phyloP scores from a whole-genome alignment of 2,888 invertebrate genomes.

The Enchytraeus crypticus region DNA sequence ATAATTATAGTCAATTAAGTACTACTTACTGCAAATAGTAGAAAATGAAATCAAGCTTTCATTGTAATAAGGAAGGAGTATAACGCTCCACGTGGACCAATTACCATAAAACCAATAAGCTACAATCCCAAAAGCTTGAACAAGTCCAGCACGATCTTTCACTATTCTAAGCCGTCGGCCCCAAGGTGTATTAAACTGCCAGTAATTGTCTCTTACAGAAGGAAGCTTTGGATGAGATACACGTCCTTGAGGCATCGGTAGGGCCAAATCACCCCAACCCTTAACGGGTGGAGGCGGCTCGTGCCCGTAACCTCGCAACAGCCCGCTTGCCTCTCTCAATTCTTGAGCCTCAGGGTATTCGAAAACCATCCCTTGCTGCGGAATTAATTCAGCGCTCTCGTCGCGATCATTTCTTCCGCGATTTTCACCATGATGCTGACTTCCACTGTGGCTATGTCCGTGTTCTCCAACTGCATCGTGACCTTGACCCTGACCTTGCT shows the following conservation, averaged over 20 bases:
- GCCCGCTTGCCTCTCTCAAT: neutral
- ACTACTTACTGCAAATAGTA: neutral
- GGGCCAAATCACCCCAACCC: slow-evolving; percentile 9
- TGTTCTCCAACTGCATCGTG: no score
- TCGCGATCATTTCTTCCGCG: no score
- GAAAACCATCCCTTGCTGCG: neutral
- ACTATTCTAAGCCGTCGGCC: slow-evolving; percentile 18
- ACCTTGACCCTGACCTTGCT: neutral
- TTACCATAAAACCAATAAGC: slow-evolving; percentile 43
- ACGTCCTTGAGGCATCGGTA: neutral
- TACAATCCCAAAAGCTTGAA: slow-evolving; percentile 29
- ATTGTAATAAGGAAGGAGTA: slow-evolving; percentile 36
- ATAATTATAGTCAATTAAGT: no score
- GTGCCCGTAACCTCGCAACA: slow-evolving; percentile 12
- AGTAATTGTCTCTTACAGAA: slow-evolving; percentile 1
- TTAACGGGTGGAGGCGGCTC: slow-evolving; percentile 4
- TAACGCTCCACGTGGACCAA: slow-evolving; percentile 32
- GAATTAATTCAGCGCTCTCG: no score
- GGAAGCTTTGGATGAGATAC: neutral
- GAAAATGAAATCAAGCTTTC: neutral
- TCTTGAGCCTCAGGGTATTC: neutral
- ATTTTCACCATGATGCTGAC: no score
- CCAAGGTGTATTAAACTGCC: slow-evolving; percentile 10
- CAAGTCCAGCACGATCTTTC: slow-evolving; percentile 29
- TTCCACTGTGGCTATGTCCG: no score